A percentile compares a stretch with the other conserved stretches of the same genome.
Conservation (phyloP, 2,888 invertebrate species). For the Orchesella flavescens region DNA sequence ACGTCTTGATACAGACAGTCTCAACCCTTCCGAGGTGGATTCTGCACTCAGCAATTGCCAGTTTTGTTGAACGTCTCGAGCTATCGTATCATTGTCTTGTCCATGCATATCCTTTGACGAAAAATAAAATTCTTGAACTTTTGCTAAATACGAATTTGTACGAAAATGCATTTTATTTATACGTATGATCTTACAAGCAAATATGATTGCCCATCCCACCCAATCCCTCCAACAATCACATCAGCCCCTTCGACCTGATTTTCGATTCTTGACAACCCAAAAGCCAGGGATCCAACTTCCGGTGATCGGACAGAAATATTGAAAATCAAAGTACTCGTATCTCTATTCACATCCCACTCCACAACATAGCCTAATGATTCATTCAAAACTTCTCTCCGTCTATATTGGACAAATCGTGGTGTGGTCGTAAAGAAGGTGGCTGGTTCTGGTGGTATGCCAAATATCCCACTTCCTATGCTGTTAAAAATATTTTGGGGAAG, state of each 20-base stretch:
- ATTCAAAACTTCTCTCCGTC: not conserved
- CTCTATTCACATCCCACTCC: not conserved
- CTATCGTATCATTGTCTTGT: not conserved
- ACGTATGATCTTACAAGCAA: not conserved
- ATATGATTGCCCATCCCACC: not conserved
- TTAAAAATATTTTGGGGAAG: too few relatives aligned
- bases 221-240: not conserved
- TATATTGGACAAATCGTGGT: too few relatives aligned
- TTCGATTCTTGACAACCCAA: not conserved
- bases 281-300: not conserved
- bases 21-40: not conserved
- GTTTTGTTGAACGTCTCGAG: not conserved
- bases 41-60: not conserved
- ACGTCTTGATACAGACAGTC: not conserved
- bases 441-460: too few relatives aligned
- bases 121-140: too few relatives aligned
- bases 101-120: conserved; percentile 18
- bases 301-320: not conserved
- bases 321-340: not conserved
- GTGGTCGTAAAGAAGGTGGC: too few relatives aligned
- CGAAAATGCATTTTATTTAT: not conserved
- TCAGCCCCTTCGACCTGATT: not conserved
- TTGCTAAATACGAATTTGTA: too few relatives aligned
- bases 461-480: too few relatives aligned
- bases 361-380: not conserved